Base-by-base conservation (phyloP, 2,888 invertebrate genomes). In the Agelastica alni region DNA sequence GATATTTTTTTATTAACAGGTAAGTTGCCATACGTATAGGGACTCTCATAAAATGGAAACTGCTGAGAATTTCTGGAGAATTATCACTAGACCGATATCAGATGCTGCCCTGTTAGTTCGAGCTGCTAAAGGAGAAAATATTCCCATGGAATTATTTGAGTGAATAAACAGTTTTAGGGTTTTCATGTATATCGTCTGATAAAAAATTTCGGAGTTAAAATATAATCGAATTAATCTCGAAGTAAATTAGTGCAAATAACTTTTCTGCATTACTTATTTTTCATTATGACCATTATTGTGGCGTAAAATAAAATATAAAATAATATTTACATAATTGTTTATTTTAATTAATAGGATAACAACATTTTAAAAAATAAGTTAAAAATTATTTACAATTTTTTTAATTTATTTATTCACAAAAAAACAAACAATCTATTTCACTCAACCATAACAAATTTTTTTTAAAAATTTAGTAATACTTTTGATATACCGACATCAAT, bases 121-220 rank as follows among this genome's bases (percentile, higher is more conserved):
- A 30, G 73, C 73, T 17, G 71, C 71, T 16, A 73, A 73, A 61
- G 72, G 71, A n/a, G 72, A 73, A 61, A 59, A 69, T 41, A 68
- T 65, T 32, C 59, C 71, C 7, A 51, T 58, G 20, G 70, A 72
- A 47, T 53, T 69, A 41, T 65, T 69, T 41, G 65, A 63, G 36
- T 52, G 46, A 57, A 43, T 28, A 45, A 10, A 4, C 12, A 26
- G 1, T 26, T 26, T 26, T n/a, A n/a, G n/a, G n/a, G n/a, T n/a
- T n/a, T n/a, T n/a, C n/a, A n/a, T n/a, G n/a, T n/a, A n/a, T n/a
- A n/a, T n/a, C n/a, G n/a, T n/a, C n/a, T n/a, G n/a, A n/a, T n/a
- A n/a, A n/a, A n/a, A n/a, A n/a, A n/a, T n/a, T n/a, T n/a, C n/a
- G n/a, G n/a, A n/a, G n/a, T n/a, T n/a, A n/a, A n/a, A n/a, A n/a